Percentiles rank a stretch among this genome's conserved stretches.
phyloP scores from a whole-genome alignment of 53 echinoderm and acorn worm species.

The Temnopleurus reevesii region DNA sequence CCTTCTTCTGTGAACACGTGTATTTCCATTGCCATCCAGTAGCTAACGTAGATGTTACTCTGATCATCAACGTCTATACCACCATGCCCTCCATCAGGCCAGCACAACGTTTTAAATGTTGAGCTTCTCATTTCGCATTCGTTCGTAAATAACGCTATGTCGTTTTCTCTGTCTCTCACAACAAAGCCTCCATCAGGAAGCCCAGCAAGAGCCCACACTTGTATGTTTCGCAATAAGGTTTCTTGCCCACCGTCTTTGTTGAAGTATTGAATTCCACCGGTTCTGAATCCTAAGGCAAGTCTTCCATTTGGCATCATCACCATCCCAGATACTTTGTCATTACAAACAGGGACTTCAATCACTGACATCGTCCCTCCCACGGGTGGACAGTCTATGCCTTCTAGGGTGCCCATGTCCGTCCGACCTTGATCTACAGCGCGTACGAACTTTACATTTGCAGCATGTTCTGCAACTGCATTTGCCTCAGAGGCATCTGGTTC shows the following conservation, averaged over 20 bases:
- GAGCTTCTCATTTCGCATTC: neutral
- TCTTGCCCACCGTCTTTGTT: neutral
- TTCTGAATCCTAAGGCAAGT: slow-evolving; percentile 29
- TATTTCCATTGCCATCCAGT: neutral
- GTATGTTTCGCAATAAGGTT: neutral
- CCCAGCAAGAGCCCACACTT: slow-evolving; percentile 19
- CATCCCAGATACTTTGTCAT: neutral
- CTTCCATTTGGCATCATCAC: neutral
- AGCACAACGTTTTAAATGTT: neutral
- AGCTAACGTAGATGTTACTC: neutral
- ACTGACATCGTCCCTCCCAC: neutral
- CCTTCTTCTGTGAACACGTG: slow-evolving; percentile 14
- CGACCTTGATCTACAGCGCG: neutral
- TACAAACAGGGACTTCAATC: neutral
- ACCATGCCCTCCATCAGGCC: slow-evolving; percentile 20
- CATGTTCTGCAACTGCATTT: neutral
- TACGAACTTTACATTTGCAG: neutral
- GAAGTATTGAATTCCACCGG: slow-evolving; percentile 20
- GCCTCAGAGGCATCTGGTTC: slow-evolving; percentile 9
- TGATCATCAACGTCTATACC: neutral
- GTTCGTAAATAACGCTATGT: neutral
- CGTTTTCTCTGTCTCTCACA: slow-evolving; percentile 26
- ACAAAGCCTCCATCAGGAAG: neutral
- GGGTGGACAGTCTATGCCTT: neutral
- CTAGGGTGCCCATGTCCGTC: neutral